Conservation (phyloP, 2,797 vertebrate genomes). For the Tapera naevia region DNA sequence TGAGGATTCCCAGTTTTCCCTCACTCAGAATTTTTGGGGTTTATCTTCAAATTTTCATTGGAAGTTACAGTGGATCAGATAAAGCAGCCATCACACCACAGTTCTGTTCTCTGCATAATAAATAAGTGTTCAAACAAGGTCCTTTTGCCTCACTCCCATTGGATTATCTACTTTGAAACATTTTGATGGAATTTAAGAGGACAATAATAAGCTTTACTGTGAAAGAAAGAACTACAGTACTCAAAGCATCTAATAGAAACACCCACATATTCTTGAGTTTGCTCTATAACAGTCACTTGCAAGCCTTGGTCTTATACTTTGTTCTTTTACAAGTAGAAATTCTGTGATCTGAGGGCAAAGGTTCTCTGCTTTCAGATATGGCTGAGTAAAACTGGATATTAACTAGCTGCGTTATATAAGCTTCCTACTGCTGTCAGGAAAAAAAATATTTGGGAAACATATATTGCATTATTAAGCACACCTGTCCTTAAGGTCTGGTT, state of each 20-base stretch:
- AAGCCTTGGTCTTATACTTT: conserved; percentile 2
- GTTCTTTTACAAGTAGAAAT: not conserved
- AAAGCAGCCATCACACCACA: not conserved
- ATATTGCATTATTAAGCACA: not conserved
- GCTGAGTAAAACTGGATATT: not conserved
- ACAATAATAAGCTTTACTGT: not conserved
- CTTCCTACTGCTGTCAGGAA: not conserved
- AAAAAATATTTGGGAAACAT: not conserved
- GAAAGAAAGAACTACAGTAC: not conserved
- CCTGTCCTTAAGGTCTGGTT: not conserved
- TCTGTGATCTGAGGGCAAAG: conserved; percentile 13
- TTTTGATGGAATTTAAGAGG: not conserved
- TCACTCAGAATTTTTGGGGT: not conserved
- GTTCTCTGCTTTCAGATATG: not conserved
- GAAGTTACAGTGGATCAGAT: not conserved
- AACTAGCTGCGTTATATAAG: not conserved
- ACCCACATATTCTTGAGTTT: not conserved
- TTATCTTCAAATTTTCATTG: not conserved
- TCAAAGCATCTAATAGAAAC: conserved; percentile 7
- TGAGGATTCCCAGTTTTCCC: not conserved
- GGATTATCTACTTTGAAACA: conserved; percentile 35
- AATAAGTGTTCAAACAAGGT: not conserved
- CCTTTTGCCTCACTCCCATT: not conserved
- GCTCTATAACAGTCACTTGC: not conserved
- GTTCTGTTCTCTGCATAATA: conserved; percentile 11